Base-by-base conservation (phyloP, 2,888 invertebrate genomes). In the Tachina grossa region DNA sequence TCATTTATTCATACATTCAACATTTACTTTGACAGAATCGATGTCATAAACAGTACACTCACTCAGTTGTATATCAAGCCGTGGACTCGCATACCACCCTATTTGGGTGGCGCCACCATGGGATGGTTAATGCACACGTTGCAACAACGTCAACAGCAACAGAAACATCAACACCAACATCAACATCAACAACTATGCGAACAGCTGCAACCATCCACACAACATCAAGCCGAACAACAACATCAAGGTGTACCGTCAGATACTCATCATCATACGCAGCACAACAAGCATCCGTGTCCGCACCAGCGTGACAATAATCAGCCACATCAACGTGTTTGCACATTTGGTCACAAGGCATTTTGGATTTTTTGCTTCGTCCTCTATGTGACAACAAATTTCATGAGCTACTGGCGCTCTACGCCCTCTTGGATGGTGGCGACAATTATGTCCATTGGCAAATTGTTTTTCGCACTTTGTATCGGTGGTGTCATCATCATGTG, bases 371-470 rank as follows among this genome's bases (percentile, higher is more conserved):
- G 87, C 8, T 66, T 84, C 69, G 55, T 85, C 47, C 63, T 90
- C 10, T 90, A 89, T 84, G 85, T 88, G 66, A 76, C 85, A 16
- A 90, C 90, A 43, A 89, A 89, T 80, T 89, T 89, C 75, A 90
- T 91, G 91, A 90, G 88, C 77, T 91, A 89, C 82, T 90, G 90
- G 90, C 89, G 89, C 51, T 85, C 87, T n/a, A 88, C 90, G 55
- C 90, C 90, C 14, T 71, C 87, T 43, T 89, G 89, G 88, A 19
- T 88, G 77, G 90, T 90, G 11, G 89, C 90, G 2, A 61, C 85
- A 47, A 89, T 90, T 77, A 90, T 91, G 90, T 90, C 91, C n/a
- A 86, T 90, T 72, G 91, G 91, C 43, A 91, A 90, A 86, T 86
- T 90, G 47, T 66, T 89, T 66, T 91, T 91, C 83, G 89, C 90